These are phyloP conservation scores for Sabellastarte sp. DNA, from an alignment of 2,888 invertebrate species.

Conservation along the genomic window DNA sequence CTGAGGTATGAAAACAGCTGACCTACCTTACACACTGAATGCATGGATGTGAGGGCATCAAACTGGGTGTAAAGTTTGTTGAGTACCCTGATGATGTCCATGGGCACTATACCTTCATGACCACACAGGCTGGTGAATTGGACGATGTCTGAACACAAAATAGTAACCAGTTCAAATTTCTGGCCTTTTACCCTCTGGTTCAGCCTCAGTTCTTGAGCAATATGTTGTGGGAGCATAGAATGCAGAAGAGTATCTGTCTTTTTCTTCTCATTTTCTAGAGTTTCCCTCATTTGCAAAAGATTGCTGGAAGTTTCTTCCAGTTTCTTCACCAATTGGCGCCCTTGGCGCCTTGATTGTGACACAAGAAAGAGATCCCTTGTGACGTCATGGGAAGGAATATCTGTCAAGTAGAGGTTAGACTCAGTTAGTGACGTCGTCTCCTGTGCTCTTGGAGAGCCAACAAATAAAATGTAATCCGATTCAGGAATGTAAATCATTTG, in stretches of 20 bases:
- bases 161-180: constrained; percentile 34
- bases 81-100: constrained; percentile 40
- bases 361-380: constrained; percentile 38
- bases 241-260: constrained; percentile 37
- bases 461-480: constrained; percentile 33
- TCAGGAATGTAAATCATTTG: constrained; percentile 42
- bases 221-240: constrained; percentile 38
- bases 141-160: constrained; percentile 40
- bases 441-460: constrained; percentile 38
- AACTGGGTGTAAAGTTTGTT: constrained; percentile 34
- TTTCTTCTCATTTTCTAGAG: constrained; percentile 33
- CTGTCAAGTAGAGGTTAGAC: constrained; percentile 34
- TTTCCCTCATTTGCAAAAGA: constrained; percentile 35
- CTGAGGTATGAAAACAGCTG: not conserved
- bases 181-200: constrained; percentile 35
- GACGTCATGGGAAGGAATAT: constrained; percentile 40
- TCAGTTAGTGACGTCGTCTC: constrained; percentile 34
- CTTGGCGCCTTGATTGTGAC: constrained; percentile 33
- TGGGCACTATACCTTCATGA: constrained; percentile 31
- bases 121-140: constrained; percentile 40
- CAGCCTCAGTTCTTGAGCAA: constrained; percentile 32
- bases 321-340: constrained; percentile 38
- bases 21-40: constrained; percentile 27
- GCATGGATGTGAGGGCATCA: constrained; percentile 23
- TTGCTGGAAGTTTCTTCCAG: constrained; percentile 42